These are phyloP conservation scores for Eilema caniola DNA, from an alignment of 2,888 invertebrate genomes.

Conservation along the genomic window DNA sequence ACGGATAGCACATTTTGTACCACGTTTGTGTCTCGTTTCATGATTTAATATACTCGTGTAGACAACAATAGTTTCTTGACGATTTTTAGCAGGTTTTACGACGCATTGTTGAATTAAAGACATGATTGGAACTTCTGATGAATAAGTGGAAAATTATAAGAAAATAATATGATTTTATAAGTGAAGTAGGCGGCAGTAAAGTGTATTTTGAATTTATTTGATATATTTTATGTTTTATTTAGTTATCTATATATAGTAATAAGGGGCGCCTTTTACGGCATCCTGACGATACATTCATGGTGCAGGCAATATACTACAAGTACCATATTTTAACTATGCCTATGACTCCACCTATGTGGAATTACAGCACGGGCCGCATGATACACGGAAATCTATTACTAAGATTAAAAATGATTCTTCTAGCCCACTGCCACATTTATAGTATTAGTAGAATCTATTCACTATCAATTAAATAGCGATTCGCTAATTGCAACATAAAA, in stretches of 20 bases:
- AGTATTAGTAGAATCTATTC: not conserved
- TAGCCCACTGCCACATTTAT: not conserved
- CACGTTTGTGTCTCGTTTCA: conserved; percentile 27
- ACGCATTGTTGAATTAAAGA: not conserved
- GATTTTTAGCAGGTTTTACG: not conserved
- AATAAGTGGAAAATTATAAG: not conserved
- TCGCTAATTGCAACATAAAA: not conserved
- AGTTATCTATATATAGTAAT: no score
- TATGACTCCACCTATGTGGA: not conserved
- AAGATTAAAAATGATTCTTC: no score
- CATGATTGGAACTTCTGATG: not conserved
- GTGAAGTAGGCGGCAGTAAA: not conserved
- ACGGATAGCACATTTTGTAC: conserved; percentile 25
- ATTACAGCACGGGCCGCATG: no score
- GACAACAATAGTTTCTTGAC: not conserved
- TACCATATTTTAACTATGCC: no score
- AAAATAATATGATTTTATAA: no score
- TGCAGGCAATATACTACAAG: no score
- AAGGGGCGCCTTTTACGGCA: not conserved
- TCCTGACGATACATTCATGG: no score
- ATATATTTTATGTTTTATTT: not conserved
- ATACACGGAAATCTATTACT: not conserved
- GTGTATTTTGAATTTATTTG: not conserved
- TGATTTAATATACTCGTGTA: conserved; percentile 10
- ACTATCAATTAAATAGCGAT: no score